Conservation (phyloP, 2,113 vertebrate genomes). For the Podilymbus podiceps region DNA sequence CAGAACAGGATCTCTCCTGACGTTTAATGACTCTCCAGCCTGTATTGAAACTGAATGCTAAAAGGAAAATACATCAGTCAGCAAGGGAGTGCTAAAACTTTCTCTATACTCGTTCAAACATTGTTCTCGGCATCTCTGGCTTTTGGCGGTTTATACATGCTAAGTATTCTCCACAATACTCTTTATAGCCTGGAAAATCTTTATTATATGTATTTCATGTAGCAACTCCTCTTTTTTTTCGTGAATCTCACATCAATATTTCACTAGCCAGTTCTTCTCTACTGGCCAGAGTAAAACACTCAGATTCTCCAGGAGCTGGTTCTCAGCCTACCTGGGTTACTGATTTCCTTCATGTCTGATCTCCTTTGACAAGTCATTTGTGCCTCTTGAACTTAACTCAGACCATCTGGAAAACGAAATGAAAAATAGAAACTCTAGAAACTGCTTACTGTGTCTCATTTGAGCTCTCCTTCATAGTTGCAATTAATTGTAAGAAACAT, state of each 20-base stretch:
- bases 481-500: background rate
- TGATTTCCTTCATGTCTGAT: background rate
- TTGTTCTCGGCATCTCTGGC: slow-evolving; percentile 13
- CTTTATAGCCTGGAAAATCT: background rate
- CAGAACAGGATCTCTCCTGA: slow-evolving; percentile 41
- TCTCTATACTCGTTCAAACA: background rate
- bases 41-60: slow-evolving; percentile 38
- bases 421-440: background rate
- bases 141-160: background rate
- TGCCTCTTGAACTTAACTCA: background rate
- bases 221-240: background rate
- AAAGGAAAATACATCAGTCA: slow-evolving; percentile 52
- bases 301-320: background rate
- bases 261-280: background rate
- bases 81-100: slow-evolving; percentile 6
- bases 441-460: background rate
- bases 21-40: slow-evolving; percentile 29
- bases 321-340: background rate
- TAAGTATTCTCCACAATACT: background rate
- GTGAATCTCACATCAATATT: background rate
- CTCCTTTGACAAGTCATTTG: background rate
- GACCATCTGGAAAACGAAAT: background rate
- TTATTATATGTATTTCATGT: background rate
- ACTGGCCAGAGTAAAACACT: background rate
- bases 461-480: background rate